A percentile compares a stretch with the other conserved stretches of the same genome.
These are phyloP conservation scores for Sapajus apella DNA, from an alignment of 2,113 vertebrate genomes.

Conservation along the genomic window DNA sequence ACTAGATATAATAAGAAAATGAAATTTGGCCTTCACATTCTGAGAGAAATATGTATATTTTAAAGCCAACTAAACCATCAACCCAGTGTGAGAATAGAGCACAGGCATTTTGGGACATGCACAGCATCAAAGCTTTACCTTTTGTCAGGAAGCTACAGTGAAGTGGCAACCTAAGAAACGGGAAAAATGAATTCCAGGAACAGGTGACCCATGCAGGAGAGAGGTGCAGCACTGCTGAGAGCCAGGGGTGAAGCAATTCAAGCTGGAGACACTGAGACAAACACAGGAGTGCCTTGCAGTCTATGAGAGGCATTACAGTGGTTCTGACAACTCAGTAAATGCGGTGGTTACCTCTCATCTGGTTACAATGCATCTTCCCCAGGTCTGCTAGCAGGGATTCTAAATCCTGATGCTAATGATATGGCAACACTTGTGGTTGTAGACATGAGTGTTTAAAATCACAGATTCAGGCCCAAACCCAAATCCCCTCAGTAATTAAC, in stretches of 20 bases:
- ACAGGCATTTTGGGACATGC: not conserved
- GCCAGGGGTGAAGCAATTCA: not conserved
- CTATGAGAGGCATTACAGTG: too few species aligned
- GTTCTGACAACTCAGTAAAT: not conserved
- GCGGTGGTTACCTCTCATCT: not conserved
- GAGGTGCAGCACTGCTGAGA: not conserved
- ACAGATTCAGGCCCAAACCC: not conserved
- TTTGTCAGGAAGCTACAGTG: not conserved
- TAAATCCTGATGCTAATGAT: not conserved
- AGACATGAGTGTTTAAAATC: not conserved
- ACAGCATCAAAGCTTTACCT: not conserved
- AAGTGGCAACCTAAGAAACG: not conserved
- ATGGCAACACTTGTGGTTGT: too few species aligned
- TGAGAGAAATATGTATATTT: not conserved
- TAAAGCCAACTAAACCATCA: too few species aligned
- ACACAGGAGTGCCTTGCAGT: not conserved
- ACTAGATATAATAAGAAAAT: not conserved
- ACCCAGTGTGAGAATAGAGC: not conserved
- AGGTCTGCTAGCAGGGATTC: too few species aligned
- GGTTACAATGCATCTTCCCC: too few species aligned
- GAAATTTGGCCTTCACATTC: not conserved
- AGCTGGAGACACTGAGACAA: too few species aligned
- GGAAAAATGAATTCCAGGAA: not conserved
- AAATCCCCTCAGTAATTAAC: not conserved
- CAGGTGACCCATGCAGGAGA: not conserved